A percentile compares a stretch with the other conserved stretches of the same genome.
phyloP scores from a whole-genome alignment of 2,797 vertebrate species.

The Pachyuromys duprasi region DNA sequence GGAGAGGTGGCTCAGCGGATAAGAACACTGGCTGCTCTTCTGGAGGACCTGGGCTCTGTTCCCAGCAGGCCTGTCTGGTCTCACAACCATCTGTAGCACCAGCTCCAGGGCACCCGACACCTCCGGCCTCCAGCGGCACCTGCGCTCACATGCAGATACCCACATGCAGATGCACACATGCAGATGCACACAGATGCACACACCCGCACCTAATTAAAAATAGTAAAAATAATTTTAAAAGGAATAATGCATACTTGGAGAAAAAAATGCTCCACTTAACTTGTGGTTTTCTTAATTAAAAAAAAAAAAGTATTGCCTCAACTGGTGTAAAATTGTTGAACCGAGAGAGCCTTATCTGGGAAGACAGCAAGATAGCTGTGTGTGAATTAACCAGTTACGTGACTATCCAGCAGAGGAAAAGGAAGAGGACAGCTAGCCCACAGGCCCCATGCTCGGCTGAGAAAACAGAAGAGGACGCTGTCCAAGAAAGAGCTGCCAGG shows the following conservation, averaged over 20 bases:
- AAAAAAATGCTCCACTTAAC: neutral
- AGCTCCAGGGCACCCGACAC: neutral
- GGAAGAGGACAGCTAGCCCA: neutral
- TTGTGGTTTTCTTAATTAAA: neutral
- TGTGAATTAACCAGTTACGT: neutral
- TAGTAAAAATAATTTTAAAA: neutral
- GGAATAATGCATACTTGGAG: neutral
- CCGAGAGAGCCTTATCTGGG: neutral
- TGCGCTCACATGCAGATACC: no score
- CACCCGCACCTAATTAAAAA: neutral
- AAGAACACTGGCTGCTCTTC: neutral
- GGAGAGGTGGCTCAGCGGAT: neutral
- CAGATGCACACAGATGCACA: neutral
- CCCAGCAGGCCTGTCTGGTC: neutral
- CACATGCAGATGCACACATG: neutral
- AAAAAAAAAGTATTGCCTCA: neutral
- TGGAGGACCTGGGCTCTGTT: neutral
- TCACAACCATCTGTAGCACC: neutral
- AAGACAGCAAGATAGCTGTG: slow-evolving; percentile 10
- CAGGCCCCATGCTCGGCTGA: neutral
- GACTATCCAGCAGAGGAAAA: neutral
- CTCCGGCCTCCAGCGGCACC: neutral
- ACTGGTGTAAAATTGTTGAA: neutral
- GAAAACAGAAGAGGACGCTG: neutral
- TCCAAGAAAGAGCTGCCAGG: neutral